Percentiles rank a stretch among this genome's conserved stretches.
Conservation (phyloP, 2,888 invertebrate species). For the Hypselothyrea guttata region DNA sequence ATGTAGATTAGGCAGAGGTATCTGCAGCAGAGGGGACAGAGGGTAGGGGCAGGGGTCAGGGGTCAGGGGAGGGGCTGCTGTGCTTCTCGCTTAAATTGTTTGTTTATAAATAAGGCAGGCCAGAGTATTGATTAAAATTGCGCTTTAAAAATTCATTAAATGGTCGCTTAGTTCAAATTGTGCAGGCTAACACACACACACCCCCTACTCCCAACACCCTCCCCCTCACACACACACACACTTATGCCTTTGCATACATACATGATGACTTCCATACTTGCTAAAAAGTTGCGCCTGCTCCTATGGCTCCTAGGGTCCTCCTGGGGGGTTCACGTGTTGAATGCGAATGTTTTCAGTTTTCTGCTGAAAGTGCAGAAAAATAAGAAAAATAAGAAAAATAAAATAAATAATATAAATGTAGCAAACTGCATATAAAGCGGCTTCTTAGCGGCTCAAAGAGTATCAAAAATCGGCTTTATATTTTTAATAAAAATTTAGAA, state of each 20-base stretch:
- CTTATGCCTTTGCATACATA: conserved; percentile 19
- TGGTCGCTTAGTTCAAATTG: conserved; percentile 53
- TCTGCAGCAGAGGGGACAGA: not conserved
- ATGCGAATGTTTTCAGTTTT: conserved; percentile 27
- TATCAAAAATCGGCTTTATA: no score
- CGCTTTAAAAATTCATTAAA: conserved; percentile 69
- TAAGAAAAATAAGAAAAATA: no score
- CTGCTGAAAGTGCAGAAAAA: no score
- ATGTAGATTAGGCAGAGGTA: not conserved
- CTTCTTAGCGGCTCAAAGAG: no score
- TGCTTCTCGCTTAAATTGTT: conserved; percentile 51
- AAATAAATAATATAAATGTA: no score
- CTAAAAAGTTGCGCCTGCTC: conserved; percentile 5
- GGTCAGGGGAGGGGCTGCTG: not conserved
- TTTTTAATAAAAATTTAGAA: no score
- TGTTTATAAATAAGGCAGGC: conserved; percentile 67
- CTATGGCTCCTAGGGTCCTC: conserved; percentile 4
- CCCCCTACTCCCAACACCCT: no score
- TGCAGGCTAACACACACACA: conserved; percentile 27
- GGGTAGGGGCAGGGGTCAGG: not conserved
- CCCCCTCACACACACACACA: conserved; percentile 15
- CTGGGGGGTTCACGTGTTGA: conserved; percentile 46
- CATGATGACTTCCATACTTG: conserved; percentile 22
- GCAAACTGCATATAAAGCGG: no score
- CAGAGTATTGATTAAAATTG: conserved; percentile 66